Base-by-base conservation (phyloP, 2,888 invertebrate genomes). In the Sarcophaga carnaria region DNA sequence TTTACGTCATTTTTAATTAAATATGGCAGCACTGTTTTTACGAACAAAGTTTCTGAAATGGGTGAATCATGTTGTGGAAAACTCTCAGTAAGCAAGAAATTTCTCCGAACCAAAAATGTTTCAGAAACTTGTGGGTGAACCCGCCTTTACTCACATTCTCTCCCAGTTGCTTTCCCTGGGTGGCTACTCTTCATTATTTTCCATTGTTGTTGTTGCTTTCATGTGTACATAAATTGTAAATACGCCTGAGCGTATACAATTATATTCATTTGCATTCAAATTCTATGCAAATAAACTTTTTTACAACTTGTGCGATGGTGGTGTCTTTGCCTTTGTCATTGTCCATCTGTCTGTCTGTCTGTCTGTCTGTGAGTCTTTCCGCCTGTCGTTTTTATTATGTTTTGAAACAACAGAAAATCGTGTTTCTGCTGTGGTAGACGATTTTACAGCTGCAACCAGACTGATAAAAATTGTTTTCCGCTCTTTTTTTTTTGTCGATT, bases 191-290 rank as follows among this genome's bases (percentile, higher is more conserved):
- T 54, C 4, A 54, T 54, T 17, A 14, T 14, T 17, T 54, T 54
- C 54, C 5, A 14, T 54, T 54, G 54, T 54, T 54, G 54, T 54
- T 49, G 0, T 54, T 54, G 54, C 17, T 54, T 54, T 54, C 37
- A 17, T 12, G 54, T 54, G 12, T 66, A 67, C n/a, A 27, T n/a
- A 59, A 17, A 47, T 47, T 47, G 14, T 27, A 77, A 64, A 49
- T 37, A 60, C 70, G 22, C 84, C 84, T 84, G 45, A 84, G 71
- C 76, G 60, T 84, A 84, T 75, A 66, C 84, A 80, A 71, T 49
- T 22, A 47, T 71, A 66, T 76, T 76, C n/a, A 71, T 83, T 60
- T 77, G n/a, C 66, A 71, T 82, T 76, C 47, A 45, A 70, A 63
- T 22, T 37, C 12, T 47, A 60, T 45, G 64, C 25, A 5, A n/a